phyloP scores from a whole-genome alignment of 2,797 vertebrate genomes.

The Enteromius viviparus region DNA sequence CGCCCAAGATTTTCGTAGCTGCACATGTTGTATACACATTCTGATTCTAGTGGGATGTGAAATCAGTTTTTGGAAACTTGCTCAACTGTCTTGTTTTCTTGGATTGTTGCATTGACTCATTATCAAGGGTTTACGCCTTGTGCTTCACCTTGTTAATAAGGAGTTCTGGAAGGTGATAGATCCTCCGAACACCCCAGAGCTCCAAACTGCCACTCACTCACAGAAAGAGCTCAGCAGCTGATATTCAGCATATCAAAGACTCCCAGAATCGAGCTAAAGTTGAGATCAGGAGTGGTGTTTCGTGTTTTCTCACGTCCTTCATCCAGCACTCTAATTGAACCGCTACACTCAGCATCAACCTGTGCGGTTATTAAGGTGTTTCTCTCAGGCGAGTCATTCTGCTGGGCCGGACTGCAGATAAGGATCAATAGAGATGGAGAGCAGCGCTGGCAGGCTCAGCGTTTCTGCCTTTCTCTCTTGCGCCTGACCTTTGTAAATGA shows the following conservation, averaged over 20 bases:
- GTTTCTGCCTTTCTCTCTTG: slow-evolving; percentile 32
- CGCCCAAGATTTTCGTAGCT: background rate
- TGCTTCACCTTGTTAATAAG: slow-evolving; percentile 57
- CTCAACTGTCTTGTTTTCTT: slow-evolving; percentile 16
- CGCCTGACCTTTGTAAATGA: slow-evolving; percentile 59
- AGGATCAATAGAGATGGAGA: slow-evolving; percentile 62
- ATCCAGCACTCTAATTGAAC: slow-evolving; percentile 56
- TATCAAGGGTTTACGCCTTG: slow-evolving; percentile 14
- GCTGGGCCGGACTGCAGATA: slow-evolving; percentile 57
- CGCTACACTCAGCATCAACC: slow-evolving; percentile 47
- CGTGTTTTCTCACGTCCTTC: slow-evolving; percentile 51
- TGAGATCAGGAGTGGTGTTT: slow-evolving; percentile 23
- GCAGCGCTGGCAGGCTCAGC: slow-evolving; percentile 52
- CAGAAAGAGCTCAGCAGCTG: slow-evolving; percentile 25
- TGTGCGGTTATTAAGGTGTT: slow-evolving; percentile 60
- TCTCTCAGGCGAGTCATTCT: slow-evolving; percentile 59
- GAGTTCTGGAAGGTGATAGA: slow-evolving; percentile 38
- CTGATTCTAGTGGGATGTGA: background rate
- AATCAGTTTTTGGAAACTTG: slow-evolving; percentile 15
- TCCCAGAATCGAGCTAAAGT: slow-evolving; percentile 31
- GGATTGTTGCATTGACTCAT: slow-evolving; percentile 28
- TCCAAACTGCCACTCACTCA: slow-evolving; percentile 5
- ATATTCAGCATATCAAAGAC: slow-evolving; percentile 49
- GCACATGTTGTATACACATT: background rate
- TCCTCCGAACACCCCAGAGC: slow-evolving; percentile 36